Evolutionary conservation across 1,140 invertebrate species (phyloP), one percentile per base, ranked within the genome.

Genomic region (Drosophila azteca): DNA sequence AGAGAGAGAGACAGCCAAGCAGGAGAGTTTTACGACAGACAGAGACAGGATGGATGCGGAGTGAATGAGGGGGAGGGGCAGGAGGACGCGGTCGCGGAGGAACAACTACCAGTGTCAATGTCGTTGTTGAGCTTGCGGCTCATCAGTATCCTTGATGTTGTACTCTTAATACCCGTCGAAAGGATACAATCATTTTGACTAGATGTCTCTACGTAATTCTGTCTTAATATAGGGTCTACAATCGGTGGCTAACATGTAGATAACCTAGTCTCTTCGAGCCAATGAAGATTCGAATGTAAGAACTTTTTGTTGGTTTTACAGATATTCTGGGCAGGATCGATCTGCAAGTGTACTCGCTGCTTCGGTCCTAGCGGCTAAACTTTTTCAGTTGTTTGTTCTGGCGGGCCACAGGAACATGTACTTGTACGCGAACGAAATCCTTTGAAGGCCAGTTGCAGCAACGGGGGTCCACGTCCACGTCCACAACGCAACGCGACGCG

Each of bases 101-200:
- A 62, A 68, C 50, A 67, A 66, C 63, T 77, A 60, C 64, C 82
- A 78, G 81, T 82, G 81, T 87, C 82, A 68, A 85, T 87, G 74
- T 85, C 80, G 75, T 22, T 70, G 74, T 69, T 66, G 64, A 74
- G 69, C 78, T 61, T 76, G 76, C 67, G 74, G 82, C 74, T 75
- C 72, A 77, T 77, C 73, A 70, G 70, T 9, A 58, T 49, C 59
- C 53, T 44, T 49, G 73, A 13, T 44, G 43, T 44, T 48, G 63
- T 17, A 31, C 51, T 43, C 63, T 57, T 46, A 39, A 39, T 39
- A 39, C 9, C 11, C 35, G 13, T 4, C 11, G 11, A 3, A 9
- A 4, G 35, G 9, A 3, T 13, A 39, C 3, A 4, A 39, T 4
- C 3, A 39, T 35, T 35, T 9, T 9, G 8, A 35, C 31, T 6